A percentile compares a stretch with the other conserved stretches of the same genome.
Evolutionary conservation across 2,888 invertebrate genomes (phyloP).

Genomic region (Eurytoma adleriae): DNA sequence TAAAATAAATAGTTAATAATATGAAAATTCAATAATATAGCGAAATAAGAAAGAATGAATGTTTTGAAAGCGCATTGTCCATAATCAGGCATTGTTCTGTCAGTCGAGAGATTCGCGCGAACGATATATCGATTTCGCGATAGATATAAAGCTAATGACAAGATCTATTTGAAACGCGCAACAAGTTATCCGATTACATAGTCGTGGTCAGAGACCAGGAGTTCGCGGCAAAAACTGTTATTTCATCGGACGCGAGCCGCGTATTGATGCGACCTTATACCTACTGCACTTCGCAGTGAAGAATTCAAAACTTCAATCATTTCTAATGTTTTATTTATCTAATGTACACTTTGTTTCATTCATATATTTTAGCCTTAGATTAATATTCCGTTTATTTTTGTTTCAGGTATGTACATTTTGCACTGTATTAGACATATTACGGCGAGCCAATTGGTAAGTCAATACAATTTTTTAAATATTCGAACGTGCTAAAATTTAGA

Average conservation of each 20-base stretch:
- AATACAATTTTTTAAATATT: neutral
- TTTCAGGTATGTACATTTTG: slow-evolving; percentile 15
- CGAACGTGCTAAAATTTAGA: neutral
- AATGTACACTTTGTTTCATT: no score
- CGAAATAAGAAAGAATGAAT: neutral
- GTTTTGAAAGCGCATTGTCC: neutral
- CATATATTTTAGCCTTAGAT: no score
- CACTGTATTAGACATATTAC: no score
- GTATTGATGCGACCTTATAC: slow-evolving; percentile 10
- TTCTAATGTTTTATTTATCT: no score
- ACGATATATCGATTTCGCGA: slow-evolving; percentile 47
- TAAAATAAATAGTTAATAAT: no score
- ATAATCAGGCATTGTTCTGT: slow-evolving; percentile 43
- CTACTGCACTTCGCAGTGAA: no score
- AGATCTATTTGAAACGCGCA: slow-evolving; percentile 57
- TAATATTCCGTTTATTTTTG: neutral
- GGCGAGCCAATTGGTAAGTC: no score
- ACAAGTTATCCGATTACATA: slow-evolving; percentile 63
- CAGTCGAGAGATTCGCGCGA: slow-evolving; percentile 3
- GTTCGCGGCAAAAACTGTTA: slow-evolving; percentile 42
- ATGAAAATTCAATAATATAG: no score
- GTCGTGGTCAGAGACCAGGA: slow-evolving; percentile 31
- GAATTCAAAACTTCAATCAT: no score
- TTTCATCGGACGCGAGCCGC: slow-evolving; percentile 30
- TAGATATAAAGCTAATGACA: slow-evolving; percentile 46